Evolutionary conservation across 1,140 invertebrate genomes (phyloP).

Genomic region (Probaryconus sp.): DNA sequence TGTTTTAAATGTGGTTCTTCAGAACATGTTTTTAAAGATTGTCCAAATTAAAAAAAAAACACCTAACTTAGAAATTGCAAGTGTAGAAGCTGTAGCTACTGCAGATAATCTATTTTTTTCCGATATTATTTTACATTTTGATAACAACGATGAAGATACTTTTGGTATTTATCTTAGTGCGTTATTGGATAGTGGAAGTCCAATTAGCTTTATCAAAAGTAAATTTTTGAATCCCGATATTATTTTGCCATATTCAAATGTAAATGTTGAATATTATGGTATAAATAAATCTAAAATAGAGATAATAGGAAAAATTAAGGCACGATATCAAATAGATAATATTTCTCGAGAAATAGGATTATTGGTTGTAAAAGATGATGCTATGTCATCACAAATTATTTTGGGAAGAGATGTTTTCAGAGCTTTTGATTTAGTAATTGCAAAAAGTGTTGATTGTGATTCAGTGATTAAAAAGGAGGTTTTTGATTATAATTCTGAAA

Average conservation of each 20-base stretch:
- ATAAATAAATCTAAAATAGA: slow-evolving; percentile 20
- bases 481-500: no score
- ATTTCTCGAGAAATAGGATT: not conserved
- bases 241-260: not conserved
- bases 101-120: not conserved
- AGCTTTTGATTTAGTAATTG: no score
- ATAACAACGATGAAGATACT: not conserved
- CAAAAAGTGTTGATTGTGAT: no score
- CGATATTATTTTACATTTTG: slow-evolving; percentile 6
- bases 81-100: not conserved
- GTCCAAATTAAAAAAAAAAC: slow-evolving; percentile 1
- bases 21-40: slow-evolving; percentile 3
- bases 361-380: no score
- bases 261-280: slow-evolving; percentile 2
- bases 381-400: no score
- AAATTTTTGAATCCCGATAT: slow-evolving; percentile 7
- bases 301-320: slow-evolving; percentile 2
- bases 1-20: slow-evolving; percentile 11
- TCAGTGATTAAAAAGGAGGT: no score
- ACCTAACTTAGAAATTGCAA: slow-evolving; percentile 3
- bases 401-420: no score
- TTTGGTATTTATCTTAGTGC: slow-evolving; percentile 5
- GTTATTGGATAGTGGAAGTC: slow-evolving; percentile 26
- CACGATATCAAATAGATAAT: slow-evolving; percentile 1
- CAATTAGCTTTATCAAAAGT: slow-evolving; percentile 17